Conservation (phyloP, 2,888 invertebrate genomes). For the Meiosimyza platycephala region DNA sequence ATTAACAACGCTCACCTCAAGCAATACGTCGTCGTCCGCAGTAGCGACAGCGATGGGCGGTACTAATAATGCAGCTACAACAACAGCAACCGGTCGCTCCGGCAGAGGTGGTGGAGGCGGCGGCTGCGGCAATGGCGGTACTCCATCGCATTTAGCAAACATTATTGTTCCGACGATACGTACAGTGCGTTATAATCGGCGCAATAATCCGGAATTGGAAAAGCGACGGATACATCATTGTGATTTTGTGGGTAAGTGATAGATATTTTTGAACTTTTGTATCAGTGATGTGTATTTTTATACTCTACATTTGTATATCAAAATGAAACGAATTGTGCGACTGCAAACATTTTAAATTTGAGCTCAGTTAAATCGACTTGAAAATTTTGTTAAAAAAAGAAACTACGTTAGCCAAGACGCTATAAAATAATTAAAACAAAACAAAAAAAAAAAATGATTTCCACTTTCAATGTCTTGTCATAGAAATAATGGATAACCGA, state of each 20-base stretch:
- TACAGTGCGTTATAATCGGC: slow-evolving; percentile 84
- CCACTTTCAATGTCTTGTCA: no score
- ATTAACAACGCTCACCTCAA: slow-evolving; percentile 50
- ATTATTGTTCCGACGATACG: slow-evolving; percentile 60
- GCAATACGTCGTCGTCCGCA: slow-evolving; percentile 41
- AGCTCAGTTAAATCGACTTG: no score
- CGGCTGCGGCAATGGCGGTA: slow-evolving; percentile 48
- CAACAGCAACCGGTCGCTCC: slow-evolving; percentile 35
- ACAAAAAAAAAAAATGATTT: no score
- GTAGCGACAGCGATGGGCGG: slow-evolving; percentile 44
- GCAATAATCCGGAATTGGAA: slow-evolving; percentile 97
- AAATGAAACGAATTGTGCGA: no score
- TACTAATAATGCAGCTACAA: slow-evolving; percentile 32
- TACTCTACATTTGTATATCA: no score
- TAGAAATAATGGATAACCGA: no score
- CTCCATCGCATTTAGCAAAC: slow-evolving; percentile 62
- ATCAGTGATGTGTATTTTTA: no score
- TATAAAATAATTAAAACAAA: no score
- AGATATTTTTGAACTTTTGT: not conserved
- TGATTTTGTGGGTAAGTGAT: slow-evolving; percentile 87
- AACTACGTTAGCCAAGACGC: no score
- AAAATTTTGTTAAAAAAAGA: no score
- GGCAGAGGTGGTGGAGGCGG: slow-evolving; percentile 33
- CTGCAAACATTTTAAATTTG: no score
- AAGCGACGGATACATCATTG: slow-evolving; percentile 96